Conservation (phyloP, 2,888 invertebrate genomes). For the Venusia cambrica region DNA sequence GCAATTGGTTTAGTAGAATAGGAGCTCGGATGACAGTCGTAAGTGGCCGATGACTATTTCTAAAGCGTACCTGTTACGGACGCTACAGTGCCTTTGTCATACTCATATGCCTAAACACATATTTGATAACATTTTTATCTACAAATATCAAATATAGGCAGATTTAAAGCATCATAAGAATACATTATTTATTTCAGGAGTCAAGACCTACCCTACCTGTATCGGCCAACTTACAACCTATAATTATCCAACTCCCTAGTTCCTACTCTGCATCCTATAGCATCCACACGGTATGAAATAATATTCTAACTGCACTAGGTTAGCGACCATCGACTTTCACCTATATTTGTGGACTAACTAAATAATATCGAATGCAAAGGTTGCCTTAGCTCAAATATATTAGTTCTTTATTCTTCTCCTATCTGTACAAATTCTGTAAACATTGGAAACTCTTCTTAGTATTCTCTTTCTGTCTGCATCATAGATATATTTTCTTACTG, state of each 20-base stretch:
- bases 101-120: no score
- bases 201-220: conserved; percentile 28
- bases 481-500: conserved; percentile 12
- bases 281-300: conserved; percentile 37
- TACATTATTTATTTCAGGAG: conserved; percentile 29
- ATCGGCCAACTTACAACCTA: conserved; percentile 27
- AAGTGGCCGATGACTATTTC: no score
- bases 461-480: conserved; percentile 13
- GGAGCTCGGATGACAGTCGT: no score
- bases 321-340: conserved; percentile 32
- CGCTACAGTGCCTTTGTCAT: no score
- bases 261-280: conserved; percentile 19
- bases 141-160: no score
- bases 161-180: no score
- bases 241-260: conserved; percentile 22
- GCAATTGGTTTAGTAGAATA: no score
- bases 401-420: conserved; percentile 31
- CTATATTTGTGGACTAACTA: conserved; percentile 40
- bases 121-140: no score
- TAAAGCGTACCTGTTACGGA: no score
- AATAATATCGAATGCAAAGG: conserved; percentile 33
- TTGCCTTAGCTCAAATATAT: conserved; percentile 44
- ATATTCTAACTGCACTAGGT: conserved; percentile 34
- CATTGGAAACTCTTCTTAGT: conserved; percentile 9
- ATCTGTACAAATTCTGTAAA: conserved; percentile 23